Conservation (phyloP, 2,797 vertebrate species). For the Hirundo rustica region DNA sequence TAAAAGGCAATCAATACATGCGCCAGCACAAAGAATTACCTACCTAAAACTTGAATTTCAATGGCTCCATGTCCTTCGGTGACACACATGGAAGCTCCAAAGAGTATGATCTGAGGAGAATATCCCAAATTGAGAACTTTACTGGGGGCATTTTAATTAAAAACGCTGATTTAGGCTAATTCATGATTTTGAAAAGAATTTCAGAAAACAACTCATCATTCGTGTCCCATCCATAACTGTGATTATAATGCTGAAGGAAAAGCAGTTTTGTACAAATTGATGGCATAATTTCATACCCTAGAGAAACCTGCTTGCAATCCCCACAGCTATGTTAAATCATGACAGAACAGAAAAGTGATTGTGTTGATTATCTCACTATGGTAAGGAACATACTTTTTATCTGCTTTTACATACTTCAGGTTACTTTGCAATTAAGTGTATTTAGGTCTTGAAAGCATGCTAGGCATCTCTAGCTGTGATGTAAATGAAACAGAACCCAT, state of each 20-base stretch:
- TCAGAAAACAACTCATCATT: conserved; percentile 39
- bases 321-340: neutral
- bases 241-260: conserved; percentile 30
- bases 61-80: conserved; percentile 77
- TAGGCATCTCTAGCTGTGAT: conserved; percentile 25
- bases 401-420: neutral
- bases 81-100: conserved; percentile 77
- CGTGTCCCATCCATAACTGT: neutral
- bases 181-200: conserved; percentile 55
- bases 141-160: conserved; percentile 67
- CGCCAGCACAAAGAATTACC: conserved; percentile 77
- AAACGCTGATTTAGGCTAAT: conserved; percentile 59
- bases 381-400: neutral
- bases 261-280: conserved; percentile 5
- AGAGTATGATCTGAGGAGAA: conserved; percentile 80
- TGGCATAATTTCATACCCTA: neutral
- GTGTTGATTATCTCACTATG: neutral
- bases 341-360: neutral
- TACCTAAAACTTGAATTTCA: conserved; percentile 79
- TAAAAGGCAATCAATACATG: conserved; percentile 78
- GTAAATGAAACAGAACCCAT: conserved; percentile 17
- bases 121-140: conserved; percentile 79
- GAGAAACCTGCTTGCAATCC: conserved; percentile 40
- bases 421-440: neutral
- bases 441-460: conserved; percentile 13